Evolutionary conservation across 2,113 vertebrate genomes (phyloP), one percentile per base, ranked within the genome.

Genomic region (Oreochromis niloticus): DNA sequence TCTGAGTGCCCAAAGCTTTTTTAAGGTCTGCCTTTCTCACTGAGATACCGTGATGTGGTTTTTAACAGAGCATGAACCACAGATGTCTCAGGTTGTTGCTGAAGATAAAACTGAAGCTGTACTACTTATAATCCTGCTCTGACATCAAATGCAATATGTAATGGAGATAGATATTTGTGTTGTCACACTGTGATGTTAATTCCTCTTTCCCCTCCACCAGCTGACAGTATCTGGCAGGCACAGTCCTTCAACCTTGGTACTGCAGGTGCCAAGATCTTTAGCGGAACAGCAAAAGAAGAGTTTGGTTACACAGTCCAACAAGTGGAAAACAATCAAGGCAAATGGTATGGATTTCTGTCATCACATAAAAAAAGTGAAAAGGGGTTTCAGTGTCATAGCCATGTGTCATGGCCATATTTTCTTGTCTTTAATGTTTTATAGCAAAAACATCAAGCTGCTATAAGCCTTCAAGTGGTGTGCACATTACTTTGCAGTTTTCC

Each of bases 271-370:
- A 98, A 97, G 97, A 91, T 97, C 79, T 98, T 98, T 95, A 96
- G 94, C 3, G 98, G 98, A 46, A 94, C 96, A 50, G 90, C 93
- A 22, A 82, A 27, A 27, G 97, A 97, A 55, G 97, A 98, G 91
- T 99, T 99, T 95, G 98, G 98, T 82, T 98, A 99, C 83, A 73
- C 96, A 6, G 95, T 99, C 41, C 97, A 98, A 32, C 98, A 99
- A 87, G 94, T 97, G 11, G 85, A 89, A 91, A 98, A 97, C 90
- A 89, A 96, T 82, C 87, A 96, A 87, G 97, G 97, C 85, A 97
- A 98, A 96, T 99, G 98, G 98, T 98, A 88, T 11, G 73, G 78
- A 48, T 46, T 55, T 4, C 6, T 41, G 10, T 3, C 7, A 14
- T 56, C 22, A 27, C 5, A 30, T 22, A 36, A 66, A 27, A 59